These are phyloP conservation scores for Eurosta solidaginis DNA, from an alignment of 1,140 invertebrate species.

Conservation along the genomic window DNA sequence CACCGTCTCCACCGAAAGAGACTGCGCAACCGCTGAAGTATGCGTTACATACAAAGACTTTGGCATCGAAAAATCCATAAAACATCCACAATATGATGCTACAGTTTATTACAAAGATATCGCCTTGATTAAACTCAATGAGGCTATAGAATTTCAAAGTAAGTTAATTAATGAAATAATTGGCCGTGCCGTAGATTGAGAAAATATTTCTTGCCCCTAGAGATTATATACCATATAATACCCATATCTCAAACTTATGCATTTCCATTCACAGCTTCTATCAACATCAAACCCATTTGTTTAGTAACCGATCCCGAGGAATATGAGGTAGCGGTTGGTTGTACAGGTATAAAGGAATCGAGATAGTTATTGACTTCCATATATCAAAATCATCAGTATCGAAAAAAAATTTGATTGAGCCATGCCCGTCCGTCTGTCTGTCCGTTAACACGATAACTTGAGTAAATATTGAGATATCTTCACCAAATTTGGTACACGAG, in stretches of 20 bases:
- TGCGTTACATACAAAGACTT: neutral
- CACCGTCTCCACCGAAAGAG: neutral
- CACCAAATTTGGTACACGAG: no score
- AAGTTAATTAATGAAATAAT: neutral
- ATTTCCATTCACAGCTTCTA: neutral
- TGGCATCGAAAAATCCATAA: neutral
- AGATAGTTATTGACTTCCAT: no score
- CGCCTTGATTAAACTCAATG: neutral
- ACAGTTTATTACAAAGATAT: neutral
- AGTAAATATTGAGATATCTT: no score
- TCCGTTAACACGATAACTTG: no score
- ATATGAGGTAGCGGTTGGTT: neutral
- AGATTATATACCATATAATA: no score
- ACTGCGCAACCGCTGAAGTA: neutral
- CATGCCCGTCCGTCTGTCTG: no score
- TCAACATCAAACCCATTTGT: slow-evolving; percentile 7
- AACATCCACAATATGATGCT: neutral
- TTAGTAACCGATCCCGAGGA: neutral
- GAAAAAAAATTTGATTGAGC: no score
- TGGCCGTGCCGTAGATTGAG: no score
- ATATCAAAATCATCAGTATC: no score
- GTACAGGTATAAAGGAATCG: neutral
- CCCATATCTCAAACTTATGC: no score
- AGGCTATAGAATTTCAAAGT: neutral
- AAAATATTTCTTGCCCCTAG: no score